These are phyloP conservation scores for Bacillus rossius DNA, from an alignment of 1,140 invertebrate species.

Conservation along the genomic window DNA sequence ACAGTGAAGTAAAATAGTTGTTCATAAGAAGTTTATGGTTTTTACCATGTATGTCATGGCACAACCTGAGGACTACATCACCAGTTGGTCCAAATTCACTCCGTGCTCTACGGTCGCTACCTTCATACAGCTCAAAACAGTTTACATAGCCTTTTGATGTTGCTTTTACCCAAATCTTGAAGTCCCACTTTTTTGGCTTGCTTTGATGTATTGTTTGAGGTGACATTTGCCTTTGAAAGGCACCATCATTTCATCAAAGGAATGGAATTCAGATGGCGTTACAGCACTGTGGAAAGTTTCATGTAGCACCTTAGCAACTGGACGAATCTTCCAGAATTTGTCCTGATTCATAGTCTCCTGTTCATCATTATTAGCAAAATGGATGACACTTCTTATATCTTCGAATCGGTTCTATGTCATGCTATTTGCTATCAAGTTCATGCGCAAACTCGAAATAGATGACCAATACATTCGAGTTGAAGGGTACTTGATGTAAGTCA, in stretches of 20 bases:
- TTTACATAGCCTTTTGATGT: slow-evolving; percentile 27
- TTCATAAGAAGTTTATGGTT: slow-evolving; percentile 39
- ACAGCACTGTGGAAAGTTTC: too few relatives aligned
- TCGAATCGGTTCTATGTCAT: too few relatives aligned
- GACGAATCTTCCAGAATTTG: too few relatives aligned
- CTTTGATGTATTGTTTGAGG: slow-evolving; percentile 29
- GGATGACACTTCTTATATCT: too few relatives aligned
- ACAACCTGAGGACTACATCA: slow-evolving; percentile 31
- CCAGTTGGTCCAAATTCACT: slow-evolving; percentile 30
- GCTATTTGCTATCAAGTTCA: slow-evolving; percentile 9
- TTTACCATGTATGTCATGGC: slow-evolving; percentile 17
- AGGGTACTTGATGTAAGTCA: slow-evolving; percentile 18
- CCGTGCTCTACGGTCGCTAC: slow-evolving; percentile 18
- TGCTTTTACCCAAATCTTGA: slow-evolving; percentile 28
- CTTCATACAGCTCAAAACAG: slow-evolving; percentile 35
- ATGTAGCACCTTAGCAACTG: too few relatives aligned
- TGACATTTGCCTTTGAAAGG: slow-evolving; percentile 29
- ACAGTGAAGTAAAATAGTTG: slow-evolving; percentile 33
- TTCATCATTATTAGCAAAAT: too few relatives aligned
- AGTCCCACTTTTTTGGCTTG: slow-evolving; percentile 36
- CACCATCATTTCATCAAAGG: slow-evolving; percentile 35
- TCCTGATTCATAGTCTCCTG: too few relatives aligned
- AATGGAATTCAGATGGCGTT: slow-evolving; percentile 12
- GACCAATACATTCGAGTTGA: slow-evolving; percentile 16
- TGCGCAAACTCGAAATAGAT: slow-evolving; percentile 6